Conservation (phyloP, 2,888 invertebrate species). For the Drosophila anceps region DNA sequence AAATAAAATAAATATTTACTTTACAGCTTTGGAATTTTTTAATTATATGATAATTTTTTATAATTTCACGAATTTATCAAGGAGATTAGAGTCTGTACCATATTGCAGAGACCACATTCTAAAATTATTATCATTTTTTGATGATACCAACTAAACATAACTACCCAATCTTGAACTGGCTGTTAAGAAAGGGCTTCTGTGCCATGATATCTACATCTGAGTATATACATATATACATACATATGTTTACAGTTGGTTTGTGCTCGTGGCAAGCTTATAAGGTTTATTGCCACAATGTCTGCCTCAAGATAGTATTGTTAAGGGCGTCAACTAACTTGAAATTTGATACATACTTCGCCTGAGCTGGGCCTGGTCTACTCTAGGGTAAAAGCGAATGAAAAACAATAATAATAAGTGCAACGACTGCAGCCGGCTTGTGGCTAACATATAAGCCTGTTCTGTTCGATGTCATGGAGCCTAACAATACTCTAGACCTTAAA, state of each 20-base stretch:
- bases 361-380: constrained; percentile 16
- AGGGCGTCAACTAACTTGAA: constrained; percentile 48
- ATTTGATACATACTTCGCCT: constrained; percentile 43
- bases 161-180: constrained; percentile 6
- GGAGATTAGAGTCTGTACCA: background rate
- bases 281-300: constrained; percentile 55
- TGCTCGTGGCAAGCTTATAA: constrained; percentile 51
- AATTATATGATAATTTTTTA: background rate
- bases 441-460: constrained; percentile 25
- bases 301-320: constrained; percentile 41
- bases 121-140: background rate
- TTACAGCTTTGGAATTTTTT: background rate
- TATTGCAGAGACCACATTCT: background rate
- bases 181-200: constrained; percentile 16
- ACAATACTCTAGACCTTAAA: constrained; percentile 11
- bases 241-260: constrained; percentile 23
- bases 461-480: background rate
- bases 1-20: background rate
- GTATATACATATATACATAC: constrained; percentile 10
- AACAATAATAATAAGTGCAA: constrained; percentile 40
- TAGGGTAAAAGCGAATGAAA: constrained; percentile 28
- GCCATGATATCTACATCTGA: background rate
- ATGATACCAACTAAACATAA: background rate
- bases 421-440: constrained; percentile 36
- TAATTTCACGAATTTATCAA: background rate